Conservation (phyloP, 2,888 invertebrate species). For the Andrena haemorrhoa region DNA sequence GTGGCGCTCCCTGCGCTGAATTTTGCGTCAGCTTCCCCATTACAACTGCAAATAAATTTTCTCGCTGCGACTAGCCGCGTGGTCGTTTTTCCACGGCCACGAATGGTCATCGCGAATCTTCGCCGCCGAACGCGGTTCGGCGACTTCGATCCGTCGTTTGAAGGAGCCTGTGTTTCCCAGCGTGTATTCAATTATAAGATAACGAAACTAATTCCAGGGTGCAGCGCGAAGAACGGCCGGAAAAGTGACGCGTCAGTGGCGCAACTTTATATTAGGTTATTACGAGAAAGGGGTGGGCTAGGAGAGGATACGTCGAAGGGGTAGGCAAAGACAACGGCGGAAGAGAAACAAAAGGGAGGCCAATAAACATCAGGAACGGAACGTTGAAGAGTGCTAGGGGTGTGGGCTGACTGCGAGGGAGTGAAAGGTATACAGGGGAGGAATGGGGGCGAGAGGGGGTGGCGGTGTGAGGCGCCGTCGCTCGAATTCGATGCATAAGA, state of each 20-base stretch:
- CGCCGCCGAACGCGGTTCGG: not conserved
- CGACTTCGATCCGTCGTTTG: not conserved
- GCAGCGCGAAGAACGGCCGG: not conserved
- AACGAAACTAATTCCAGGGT: constrained; percentile 8
- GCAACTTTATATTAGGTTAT: constrained; percentile 22
- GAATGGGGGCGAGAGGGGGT: not conserved
- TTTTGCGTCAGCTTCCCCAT: too few relatives aligned
- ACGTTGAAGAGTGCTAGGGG: constrained; percentile 15
- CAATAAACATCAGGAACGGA: constrained; percentile 46
- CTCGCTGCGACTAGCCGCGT: too few relatives aligned
- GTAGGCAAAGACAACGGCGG: not conserved
- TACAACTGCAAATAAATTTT: too few relatives aligned
- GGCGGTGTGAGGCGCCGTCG: constrained; percentile 35
- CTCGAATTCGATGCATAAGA: constrained; percentile 76
- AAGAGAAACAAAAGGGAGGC: constrained; percentile 23
- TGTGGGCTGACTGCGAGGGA: not conserved
- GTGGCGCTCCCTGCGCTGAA: too few relatives aligned
- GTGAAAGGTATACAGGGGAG: not conserved
- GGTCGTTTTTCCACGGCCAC: too few relatives aligned
- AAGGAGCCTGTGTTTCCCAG: not conserved
- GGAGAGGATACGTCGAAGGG: not conserved
- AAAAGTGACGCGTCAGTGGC: not conserved
- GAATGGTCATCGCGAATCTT: too few relatives aligned
- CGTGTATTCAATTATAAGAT: constrained; percentile 12
- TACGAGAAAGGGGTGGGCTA: not conserved